Base-by-base conservation (phyloP, 2,888 invertebrate genomes). In the Margaritifera margaritifera region DNA sequence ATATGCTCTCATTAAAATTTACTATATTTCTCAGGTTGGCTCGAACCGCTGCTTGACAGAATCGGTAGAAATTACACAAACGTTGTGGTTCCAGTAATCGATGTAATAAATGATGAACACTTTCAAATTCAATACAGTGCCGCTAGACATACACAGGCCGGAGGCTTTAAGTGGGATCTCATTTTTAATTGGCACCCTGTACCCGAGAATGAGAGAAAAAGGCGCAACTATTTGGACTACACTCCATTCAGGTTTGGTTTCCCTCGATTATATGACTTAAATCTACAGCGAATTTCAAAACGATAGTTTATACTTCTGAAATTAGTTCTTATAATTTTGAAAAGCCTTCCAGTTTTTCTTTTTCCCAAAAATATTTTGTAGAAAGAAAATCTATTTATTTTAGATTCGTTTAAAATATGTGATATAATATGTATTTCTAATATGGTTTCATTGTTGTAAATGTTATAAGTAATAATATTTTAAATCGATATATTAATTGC, bases 101-200 rank as follows among this genome's bases (percentile, higher is more conserved):
- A 79, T 52, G 71, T 69, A 19, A 77, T 80, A 18, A 74, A 74
- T 57, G 71, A 74, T 20, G 71, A 66, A 24, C 78, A 71, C 6
- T 77, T 81, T 60, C 57, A 54, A 51, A 79, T 74, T 59, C 65
- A 66, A 11, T 71, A 66, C 54, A 60, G 68, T 56, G 52, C 50
- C 22, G 72, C 73, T 55, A 66, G 64, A 5, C 53, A 62, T 0
- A 68, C 66, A 22, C 62, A 66, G 15, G 72, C 72, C 1, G 81
- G 81, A 5, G 81, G 78, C 2, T 81, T 81, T 67, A 74, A 75
- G 60, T 80, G 79, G 79, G 71, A 73, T 3, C 57, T 81, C 19
- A 22, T 74, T 1, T 81, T 81, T 62, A 74, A 73, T 25, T 81
- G 81, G 81, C 77, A 79, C 53, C n/a, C 62, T 0, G 60, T 81